phyloP scores from a whole-genome alignment of 2,888 invertebrate species.

The Zhuqinia jingwanae region DNA sequence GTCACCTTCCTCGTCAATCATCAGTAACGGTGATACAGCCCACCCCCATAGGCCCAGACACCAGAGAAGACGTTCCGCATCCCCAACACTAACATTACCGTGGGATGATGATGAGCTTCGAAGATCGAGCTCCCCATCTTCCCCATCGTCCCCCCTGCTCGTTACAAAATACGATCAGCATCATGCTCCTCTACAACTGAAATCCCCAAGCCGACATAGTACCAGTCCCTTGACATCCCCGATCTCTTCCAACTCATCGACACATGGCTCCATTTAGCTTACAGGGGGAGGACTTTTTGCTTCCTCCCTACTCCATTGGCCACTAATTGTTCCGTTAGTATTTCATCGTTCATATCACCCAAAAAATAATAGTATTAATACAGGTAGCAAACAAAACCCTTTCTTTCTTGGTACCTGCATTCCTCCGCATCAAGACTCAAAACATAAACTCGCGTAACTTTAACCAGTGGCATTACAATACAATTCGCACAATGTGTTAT shows the following conservation, averaged over 20 bases:
- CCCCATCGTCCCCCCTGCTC: constrained; percentile 18
- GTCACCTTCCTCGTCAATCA: not conserved
- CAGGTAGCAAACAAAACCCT: constrained; percentile 37
- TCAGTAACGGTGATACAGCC: not conserved
- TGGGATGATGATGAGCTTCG: constrained; percentile 50
- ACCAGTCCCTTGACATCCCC: constrained; percentile 61
- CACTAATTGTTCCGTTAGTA: constrained; percentile 8
- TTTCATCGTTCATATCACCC: constrained; percentile 48
- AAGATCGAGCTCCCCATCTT: constrained; percentile 26
- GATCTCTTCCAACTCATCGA: constrained; percentile 57
- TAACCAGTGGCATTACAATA: too few species aligned
- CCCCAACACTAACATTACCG: not conserved
- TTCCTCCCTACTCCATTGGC: not conserved
- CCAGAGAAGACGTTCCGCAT: not conserved
- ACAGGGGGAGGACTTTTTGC: not conserved
- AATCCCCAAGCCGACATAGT: constrained; percentile 40
- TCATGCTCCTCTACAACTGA: not conserved
- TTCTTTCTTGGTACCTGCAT: constrained; percentile 62
- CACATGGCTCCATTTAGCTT: constrained; percentile 69
- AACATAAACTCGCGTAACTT: not conserved
- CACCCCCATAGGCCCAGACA: not conserved
- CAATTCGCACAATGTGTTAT: too few species aligned
- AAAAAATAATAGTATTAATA: constrained; percentile 35
- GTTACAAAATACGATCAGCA: constrained; percentile 1
- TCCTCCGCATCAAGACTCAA: not conserved